Conservation (phyloP, 1,140 invertebrate species). For the Rhagoletis pomonella region DNA sequence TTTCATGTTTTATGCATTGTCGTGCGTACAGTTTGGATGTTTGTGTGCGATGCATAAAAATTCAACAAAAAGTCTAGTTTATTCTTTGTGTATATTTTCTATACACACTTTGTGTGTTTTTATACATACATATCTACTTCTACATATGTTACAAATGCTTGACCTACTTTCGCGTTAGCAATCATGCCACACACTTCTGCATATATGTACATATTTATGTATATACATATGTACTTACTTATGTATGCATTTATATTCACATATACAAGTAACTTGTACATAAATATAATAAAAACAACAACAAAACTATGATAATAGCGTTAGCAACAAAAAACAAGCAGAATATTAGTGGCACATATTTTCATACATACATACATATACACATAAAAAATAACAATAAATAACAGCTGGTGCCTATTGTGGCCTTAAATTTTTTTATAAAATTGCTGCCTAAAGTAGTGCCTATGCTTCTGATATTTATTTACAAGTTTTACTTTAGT, state of each 20-base stretch:
- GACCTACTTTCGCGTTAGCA: constrained; percentile 37
- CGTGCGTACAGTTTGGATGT: neutral
- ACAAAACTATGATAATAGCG: constrained; percentile 1
- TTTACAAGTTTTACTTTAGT: too few relatives aligned
- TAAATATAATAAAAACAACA: neutral
- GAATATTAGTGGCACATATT: neutral
- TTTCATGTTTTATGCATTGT: constrained; percentile 29
- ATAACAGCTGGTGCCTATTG: constrained; percentile 39
- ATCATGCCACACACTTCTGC: neutral
- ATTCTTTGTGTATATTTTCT: constrained; percentile 40
- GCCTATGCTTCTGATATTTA: too few relatives aligned
- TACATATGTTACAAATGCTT: constrained; percentile 39
- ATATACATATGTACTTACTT: neutral
- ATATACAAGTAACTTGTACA: neutral
- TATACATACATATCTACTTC: neutral
- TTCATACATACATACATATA: too few relatives aligned
- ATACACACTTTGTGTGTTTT: neutral
- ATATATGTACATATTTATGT: neutral
- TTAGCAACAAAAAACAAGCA: neutral
- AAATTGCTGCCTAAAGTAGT: too few relatives aligned
- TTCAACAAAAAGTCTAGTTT: neutral
- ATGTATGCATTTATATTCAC: neutral
- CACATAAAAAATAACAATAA: neutral
- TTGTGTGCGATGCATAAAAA: neutral
- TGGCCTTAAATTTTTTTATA: neutral